Percentiles rank a stretch among this genome's conserved stretches.
Evolutionary conservation across 2,888 invertebrate species (phyloP).

Genomic region (Pelosia muscerda): DNA sequence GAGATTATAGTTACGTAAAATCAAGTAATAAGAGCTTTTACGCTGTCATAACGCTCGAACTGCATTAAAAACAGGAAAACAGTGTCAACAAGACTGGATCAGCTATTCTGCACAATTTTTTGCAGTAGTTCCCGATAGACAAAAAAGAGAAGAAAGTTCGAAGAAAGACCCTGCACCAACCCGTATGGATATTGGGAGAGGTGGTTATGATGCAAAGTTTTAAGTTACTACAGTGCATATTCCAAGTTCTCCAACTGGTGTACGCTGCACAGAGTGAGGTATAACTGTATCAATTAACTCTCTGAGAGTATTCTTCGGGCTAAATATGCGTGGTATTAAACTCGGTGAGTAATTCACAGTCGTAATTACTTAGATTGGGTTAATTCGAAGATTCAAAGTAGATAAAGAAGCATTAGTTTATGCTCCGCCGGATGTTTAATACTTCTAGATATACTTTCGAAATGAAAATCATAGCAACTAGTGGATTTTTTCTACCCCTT

Average conservation of each 20-base stretch:
- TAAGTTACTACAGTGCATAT: neutral
- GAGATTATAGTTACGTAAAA: neutral
- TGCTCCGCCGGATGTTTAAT: neutral
- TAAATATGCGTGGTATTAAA: neutral
- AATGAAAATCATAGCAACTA: no score
- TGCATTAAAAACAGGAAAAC: neutral
- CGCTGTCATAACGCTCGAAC: neutral
- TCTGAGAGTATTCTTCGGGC: neutral
- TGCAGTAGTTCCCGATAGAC: no score
- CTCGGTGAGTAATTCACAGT: neutral
- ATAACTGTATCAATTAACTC: neutral
- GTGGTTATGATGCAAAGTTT: no score
- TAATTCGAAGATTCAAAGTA: neutral
- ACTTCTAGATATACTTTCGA: neutral
- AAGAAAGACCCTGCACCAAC: no score
- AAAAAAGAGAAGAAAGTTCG: no score
- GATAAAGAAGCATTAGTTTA: neutral
- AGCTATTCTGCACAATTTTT: no score
- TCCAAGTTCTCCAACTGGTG: neutral
- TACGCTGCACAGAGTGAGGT: neutral
- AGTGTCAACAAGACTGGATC: no score
- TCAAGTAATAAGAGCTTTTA: neutral
- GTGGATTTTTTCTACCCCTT: no score
- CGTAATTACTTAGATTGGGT: neutral
- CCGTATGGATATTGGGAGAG: no score